phyloP scores from a whole-genome alignment of 2,113 vertebrate genomes.

The Atractosteus spatula region DNA sequence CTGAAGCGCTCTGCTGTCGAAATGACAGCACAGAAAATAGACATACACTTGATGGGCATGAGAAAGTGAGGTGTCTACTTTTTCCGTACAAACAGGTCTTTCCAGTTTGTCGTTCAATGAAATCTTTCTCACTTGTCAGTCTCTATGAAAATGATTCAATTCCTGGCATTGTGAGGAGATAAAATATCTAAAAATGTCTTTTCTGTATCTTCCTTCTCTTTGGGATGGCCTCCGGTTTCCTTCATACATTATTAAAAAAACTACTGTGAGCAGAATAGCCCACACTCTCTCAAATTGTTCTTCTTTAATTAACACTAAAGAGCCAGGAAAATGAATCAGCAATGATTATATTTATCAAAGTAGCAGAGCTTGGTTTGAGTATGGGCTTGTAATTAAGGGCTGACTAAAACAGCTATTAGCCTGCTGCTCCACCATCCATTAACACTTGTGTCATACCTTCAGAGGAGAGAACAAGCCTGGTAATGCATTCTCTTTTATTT shows the following conservation, averaged over 20 bases:
- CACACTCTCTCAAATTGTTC: neutral
- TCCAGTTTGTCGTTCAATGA: no score
- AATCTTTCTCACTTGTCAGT: no score
- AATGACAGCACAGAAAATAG: no score
- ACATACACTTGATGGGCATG: no score
- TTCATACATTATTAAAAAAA: neutral
- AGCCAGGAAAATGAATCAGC: slow-evolving; percentile 8
- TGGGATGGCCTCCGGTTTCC: neutral
- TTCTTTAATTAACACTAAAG: neutral
- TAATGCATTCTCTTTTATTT: neutral
- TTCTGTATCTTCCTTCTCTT: neutral
- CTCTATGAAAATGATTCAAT: no score
- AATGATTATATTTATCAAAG: slow-evolving; percentile 5
- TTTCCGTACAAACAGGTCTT: no score
- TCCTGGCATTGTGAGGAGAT: no score
- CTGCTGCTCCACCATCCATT: slow-evolving; percentile 4
- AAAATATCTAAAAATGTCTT: neutral
- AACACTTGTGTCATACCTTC: neutral
- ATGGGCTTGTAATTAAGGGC: slow-evolving; percentile 2
- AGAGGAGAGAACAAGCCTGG: neutral
- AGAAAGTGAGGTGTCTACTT: no score
- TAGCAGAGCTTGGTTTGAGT: neutral
- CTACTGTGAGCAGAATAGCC: neutral
- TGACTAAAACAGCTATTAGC: slow-evolving; percentile 12
- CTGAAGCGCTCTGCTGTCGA: no score